Evolutionary conservation across 2,113 vertebrate species (phyloP).

Genomic region (Myotis brandtii): DNA sequence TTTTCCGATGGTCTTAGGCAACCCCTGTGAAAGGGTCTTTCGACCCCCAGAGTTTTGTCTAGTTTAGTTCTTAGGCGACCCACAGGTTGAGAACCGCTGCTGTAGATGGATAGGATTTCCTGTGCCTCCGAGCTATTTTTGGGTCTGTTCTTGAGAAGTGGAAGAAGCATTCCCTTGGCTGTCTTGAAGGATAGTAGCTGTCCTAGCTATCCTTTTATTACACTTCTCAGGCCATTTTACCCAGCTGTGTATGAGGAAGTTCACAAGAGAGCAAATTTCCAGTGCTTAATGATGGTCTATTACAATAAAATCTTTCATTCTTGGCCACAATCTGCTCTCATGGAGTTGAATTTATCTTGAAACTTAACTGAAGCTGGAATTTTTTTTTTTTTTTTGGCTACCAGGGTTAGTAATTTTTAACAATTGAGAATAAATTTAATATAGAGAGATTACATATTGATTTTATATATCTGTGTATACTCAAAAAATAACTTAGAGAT

Average conservation of each 20-base stretch:
- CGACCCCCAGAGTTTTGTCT: too few species aligned
- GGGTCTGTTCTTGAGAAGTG: not conserved
- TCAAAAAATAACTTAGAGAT: constrained; percentile 42
- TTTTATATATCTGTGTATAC: not conserved
- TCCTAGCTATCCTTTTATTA: not conserved
- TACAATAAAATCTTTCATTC: not conserved
- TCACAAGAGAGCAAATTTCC: constrained; percentile 4
- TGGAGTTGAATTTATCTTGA: constrained; percentile 49
- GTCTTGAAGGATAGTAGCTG: not conserved
- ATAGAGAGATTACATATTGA: constrained; percentile 42
- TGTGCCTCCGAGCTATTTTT: not conserved
- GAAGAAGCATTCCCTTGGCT: not conserved
- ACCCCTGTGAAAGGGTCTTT: too few species aligned
- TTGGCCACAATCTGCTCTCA: constrained; percentile 25
- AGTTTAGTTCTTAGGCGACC: too few species aligned
- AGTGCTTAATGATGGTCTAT: not conserved
- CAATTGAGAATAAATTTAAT: constrained; percentile 54
- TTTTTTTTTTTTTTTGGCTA: constrained; percentile 59
- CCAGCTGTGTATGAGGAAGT: not conserved
- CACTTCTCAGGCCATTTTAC: not conserved
- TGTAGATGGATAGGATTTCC: not conserved
- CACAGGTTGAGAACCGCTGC: not conserved
- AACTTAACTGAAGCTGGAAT: constrained; percentile 45
- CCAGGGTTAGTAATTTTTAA: constrained; percentile 30
- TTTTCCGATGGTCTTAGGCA: too few species aligned